Evolutionary conservation across 2,888 invertebrate species (phyloP).

Genomic region (Volucella zonaria): DNA sequence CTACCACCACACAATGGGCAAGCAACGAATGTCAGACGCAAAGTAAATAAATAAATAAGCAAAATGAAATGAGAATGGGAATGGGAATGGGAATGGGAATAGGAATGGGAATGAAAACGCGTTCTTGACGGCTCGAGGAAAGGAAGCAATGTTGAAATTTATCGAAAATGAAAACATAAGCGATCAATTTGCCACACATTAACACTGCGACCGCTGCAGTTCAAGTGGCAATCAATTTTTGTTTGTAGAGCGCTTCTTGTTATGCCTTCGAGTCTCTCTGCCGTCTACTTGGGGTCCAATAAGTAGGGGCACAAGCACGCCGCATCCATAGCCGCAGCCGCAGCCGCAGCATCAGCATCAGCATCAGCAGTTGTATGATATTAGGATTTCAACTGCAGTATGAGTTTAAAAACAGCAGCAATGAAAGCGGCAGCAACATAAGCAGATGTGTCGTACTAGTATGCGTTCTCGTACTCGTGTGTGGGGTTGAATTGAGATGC

Average conservation of each 20-base stretch:
- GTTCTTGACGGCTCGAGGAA: slow-evolving; percentile 6
- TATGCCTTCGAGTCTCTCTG: neutral
- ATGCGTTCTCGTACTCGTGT: slow-evolving; percentile 13
- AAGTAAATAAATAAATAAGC: slow-evolving; percentile 66
- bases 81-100: no score
- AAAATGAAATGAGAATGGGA: slow-evolving; percentile 46
- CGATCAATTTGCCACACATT: slow-evolving; percentile 73
- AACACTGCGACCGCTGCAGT: slow-evolving; percentile 70
- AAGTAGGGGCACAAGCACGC: slow-evolving; percentile 26
- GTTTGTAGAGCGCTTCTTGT: slow-evolving; percentile 65
- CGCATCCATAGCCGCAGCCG: neutral
- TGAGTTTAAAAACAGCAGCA: no score
- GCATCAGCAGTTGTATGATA: no score
- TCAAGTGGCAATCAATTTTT: slow-evolving; percentile 74
- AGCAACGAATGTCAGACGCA: slow-evolving; percentile 56
- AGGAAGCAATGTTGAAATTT: slow-evolving; percentile 62
- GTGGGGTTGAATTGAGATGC: slow-evolving; percentile 64
- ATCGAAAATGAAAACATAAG: slow-evolving; percentile 73
- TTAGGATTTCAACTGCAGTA: no score
- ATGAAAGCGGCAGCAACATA: slow-evolving; percentile 10
- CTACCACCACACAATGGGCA: slow-evolving; percentile 36
- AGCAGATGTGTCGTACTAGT: slow-evolving; percentile 35
- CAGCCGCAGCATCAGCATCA: neutral
- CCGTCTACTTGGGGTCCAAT: slow-evolving; percentile 27
- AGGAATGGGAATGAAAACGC: slow-evolving; percentile 31